A percentile compares a stretch with the other conserved stretches of the same genome.
Evolutionary conservation across 2,888 invertebrate genomes (phyloP).

Genomic region (Melieria omissa): DNA sequence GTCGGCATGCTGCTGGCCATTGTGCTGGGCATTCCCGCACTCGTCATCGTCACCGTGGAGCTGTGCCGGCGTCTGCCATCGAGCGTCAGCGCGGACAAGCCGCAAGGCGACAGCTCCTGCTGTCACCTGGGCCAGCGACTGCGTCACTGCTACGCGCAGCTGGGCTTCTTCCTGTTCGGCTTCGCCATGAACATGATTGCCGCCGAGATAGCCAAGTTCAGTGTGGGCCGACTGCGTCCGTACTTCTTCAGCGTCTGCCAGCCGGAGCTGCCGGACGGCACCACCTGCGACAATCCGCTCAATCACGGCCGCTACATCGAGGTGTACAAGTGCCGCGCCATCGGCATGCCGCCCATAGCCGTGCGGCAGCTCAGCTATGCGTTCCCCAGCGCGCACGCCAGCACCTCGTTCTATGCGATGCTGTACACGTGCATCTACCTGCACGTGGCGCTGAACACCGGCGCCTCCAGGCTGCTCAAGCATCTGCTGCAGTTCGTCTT

Average conservation of each 20-base stretch:
- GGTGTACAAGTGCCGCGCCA: constrained; percentile 74
- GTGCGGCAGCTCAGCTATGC: constrained; percentile 80
- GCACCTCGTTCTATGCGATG: constrained; percentile 87
- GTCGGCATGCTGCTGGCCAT: constrained; percentile 44
- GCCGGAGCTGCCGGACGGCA: constrained; percentile 72
- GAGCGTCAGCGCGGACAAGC: constrained; percentile 39
- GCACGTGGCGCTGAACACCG: constrained; percentile 85
- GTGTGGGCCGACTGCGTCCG: constrained; percentile 57
- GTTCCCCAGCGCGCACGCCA: constrained; percentile 93
- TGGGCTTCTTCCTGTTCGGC: constrained; percentile 57
- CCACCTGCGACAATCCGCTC: constrained; percentile 70
- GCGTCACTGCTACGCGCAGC: constrained; percentile 54
- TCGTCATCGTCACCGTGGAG: constrained; percentile 56
- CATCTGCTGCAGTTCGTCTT: constrained; percentile 78
- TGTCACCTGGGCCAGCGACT: constrained; percentile 49
- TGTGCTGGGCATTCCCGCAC: constrained; percentile 50
- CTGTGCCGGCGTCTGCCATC: constrained; percentile 42
- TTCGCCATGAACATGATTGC: constrained; percentile 54
- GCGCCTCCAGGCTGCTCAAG: constrained; percentile 81
- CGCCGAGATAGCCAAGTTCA: constrained; percentile 53
- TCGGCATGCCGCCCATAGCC: constrained; percentile 67
- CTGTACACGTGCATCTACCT: constrained; percentile 87
- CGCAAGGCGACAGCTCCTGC: constrained; percentile 33
- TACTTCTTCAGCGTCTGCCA: constrained; percentile 74
- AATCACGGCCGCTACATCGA: constrained; percentile 77